A percentile compares a stretch with the other conserved stretches of the same genome.
Evolutionary conservation across 2,113 vertebrate genomes (phyloP).

Genomic region (Sprattus sprattus): DNA sequence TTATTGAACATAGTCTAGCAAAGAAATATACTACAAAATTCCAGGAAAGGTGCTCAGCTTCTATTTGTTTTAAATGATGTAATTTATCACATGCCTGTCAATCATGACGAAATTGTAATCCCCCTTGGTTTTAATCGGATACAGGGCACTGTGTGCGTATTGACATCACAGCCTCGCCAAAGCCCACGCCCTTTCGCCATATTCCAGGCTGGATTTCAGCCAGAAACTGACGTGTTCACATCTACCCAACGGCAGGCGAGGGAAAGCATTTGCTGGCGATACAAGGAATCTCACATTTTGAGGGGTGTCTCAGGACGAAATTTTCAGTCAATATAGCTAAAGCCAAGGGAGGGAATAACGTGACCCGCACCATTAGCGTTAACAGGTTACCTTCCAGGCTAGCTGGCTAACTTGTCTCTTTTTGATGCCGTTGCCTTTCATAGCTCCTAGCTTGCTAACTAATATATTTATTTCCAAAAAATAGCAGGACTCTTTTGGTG

Average conservation of each 20-base stretch:
- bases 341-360: background rate
- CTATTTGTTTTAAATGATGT: background rate
- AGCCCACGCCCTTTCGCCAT: conserved; percentile 28
- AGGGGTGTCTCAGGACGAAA: background rate
- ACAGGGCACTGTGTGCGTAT: background rate
- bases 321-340: background rate
- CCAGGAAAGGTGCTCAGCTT: background rate
- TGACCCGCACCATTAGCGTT: background rate
- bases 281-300: background rate
- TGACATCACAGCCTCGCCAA: conserved; percentile 1
- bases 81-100: background rate
- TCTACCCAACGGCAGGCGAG: background rate
- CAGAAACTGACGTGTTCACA: conserved; percentile 13
- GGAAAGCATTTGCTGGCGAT: background rate
- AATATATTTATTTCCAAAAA: background rate
- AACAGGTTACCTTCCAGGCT: background rate
- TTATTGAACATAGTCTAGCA: too few relatives aligned
- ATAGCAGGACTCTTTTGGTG: background rate
- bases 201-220: conserved; percentile 9
- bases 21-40: too few relatives aligned
- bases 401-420: background rate
- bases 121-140: background rate
- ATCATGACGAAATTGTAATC: background rate
- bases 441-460: background rate
- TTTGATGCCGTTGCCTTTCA: background rate